Evolutionary conservation across 2,113 vertebrate genomes (phyloP).

Genomic region (Mohoua ochrocephala): DNA sequence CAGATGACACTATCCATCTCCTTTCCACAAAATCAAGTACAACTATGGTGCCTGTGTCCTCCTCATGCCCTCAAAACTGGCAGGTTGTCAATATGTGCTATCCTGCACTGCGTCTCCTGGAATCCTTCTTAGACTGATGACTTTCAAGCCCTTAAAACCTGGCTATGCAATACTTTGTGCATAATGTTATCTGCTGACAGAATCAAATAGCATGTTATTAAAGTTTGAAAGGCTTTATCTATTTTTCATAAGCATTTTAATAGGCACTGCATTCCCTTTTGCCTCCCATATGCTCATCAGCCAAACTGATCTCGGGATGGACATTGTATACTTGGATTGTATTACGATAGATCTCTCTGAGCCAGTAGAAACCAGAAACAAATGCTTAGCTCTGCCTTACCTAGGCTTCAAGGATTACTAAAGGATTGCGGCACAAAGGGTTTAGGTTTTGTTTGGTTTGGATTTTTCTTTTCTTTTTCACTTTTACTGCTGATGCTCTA

Average conservation of each 20-base stretch:
- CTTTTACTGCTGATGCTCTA: background rate
- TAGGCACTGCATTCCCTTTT: background rate
- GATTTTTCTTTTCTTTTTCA: background rate
- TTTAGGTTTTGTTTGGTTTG: background rate
- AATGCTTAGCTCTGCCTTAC: background rate
- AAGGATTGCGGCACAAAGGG: background rate
- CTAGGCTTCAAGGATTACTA: background rate
- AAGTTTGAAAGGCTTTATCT: slow-evolving; percentile 54
- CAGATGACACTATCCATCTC: background rate
- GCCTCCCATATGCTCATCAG: background rate
- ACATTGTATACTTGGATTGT: background rate
- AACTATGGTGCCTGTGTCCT: background rate
- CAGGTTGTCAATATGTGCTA: background rate
- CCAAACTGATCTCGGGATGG: background rate
- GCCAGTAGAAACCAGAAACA: background rate
- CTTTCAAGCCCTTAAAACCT: slow-evolving; percentile 21
- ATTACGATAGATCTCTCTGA: background rate
- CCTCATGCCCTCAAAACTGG: background rate
- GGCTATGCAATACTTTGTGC: background rate
- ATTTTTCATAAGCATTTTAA: slow-evolving; percentile 64
- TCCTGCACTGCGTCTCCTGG: background rate
- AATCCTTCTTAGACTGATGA: background rate
- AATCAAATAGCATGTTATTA: slow-evolving; percentile 52
- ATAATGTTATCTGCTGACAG: slow-evolving; percentile 35
- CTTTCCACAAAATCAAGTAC: background rate